Evolutionary conservation across 2,888 invertebrate genomes (phyloP), one percentile per base, ranked within the genome.

Genomic region (Sisyra terminalis): DNA sequence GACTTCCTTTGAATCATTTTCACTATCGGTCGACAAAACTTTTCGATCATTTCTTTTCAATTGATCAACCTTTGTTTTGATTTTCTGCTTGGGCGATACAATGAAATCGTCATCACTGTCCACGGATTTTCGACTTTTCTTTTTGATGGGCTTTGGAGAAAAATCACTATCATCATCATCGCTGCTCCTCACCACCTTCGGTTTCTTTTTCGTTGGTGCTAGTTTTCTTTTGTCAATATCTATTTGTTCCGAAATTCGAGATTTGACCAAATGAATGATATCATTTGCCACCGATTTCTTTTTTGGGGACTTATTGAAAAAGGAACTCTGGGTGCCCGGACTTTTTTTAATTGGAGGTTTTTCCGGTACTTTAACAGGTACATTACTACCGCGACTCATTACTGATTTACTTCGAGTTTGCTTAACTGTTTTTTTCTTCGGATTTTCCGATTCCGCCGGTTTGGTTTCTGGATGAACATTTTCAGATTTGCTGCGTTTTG

Each of bases 11-110:
- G 39, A 3, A 7, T 37, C 16, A 10, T 24, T 31, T 18, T 73
- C 73, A 15, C 71, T 71, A 43, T 76, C 76, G 0, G 75, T 69
- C 0, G 79, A 78, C 2, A 80, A 50, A 1, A 79, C 71, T 45
- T 74, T 64, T 1, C 72, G 65, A 52, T 74, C 73, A 41, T 66
- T 41, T 40, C 51, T 38, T 39, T 47, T 44, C 38, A 46, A 42
- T n/a, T 46, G 45, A 30, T 45, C 40, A 8, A 34, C 37, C 32
- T 50, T 39, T 3, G 41, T 29, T 9, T 45, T 46, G 15, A 46
- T 38, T 32, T 44, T 50, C 39, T 43, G 47, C 37, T 40, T 46
- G 15, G 16, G 51, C 48, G 45, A 57, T 50, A 38, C 57, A 55
- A 50, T 41, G 35, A 59, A 57, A 39, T 57, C 55, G 29, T 54